Percentiles rank a stretch among this genome's conserved stretches.
phyloP scores from a whole-genome alignment of 2,797 vertebrate species.

The Siniperca undulata region DNA sequence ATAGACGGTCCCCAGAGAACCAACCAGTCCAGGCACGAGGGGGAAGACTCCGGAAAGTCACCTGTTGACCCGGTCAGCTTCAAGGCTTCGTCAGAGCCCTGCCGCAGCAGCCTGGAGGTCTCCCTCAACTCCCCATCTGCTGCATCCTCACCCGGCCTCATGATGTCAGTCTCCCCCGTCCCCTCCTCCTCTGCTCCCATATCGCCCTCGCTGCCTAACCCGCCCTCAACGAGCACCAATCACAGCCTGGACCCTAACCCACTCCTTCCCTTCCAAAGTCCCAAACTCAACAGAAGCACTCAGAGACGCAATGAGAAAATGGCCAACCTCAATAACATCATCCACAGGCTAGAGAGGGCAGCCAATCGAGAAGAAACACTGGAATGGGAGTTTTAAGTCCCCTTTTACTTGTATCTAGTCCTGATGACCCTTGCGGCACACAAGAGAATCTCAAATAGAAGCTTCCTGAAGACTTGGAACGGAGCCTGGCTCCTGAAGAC shows the following conservation, averaged over 20 bases:
- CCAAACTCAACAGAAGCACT: constrained; percentile 92
- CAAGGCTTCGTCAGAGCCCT: constrained; percentile 91
- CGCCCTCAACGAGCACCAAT: constrained; percentile 80
- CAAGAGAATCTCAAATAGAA: constrained; percentile 67
- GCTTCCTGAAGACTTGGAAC: constrained; percentile 65
- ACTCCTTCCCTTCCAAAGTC: constrained; percentile 80
- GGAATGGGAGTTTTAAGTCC: constrained; percentile 95
- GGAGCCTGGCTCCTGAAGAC: constrained; percentile 69
- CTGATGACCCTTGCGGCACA: constrained; percentile 53
- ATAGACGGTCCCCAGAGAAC: constrained; percentile 79
- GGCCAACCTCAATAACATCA: constrained; percentile 99
- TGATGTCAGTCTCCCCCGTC: constrained; percentile 92
- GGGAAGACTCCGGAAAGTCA: constrained; percentile 82
- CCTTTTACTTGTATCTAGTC: constrained; percentile 41
- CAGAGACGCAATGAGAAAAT: constrained; percentile 98
- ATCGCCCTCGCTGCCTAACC: constrained; percentile 89
- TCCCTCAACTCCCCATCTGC: constrained; percentile 94
- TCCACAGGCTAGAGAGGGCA: constrained; percentile 96
- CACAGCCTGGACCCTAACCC: constrained; percentile 85
- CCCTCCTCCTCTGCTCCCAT: constrained; percentile 94
- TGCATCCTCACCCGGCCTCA: constrained; percentile 93
- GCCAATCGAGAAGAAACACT: constrained; percentile 96
- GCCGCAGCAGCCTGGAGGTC: constrained; percentile 93
- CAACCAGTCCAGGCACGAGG: constrained; percentile 77
- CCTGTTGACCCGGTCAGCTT: constrained; percentile 90